Conservation (phyloP, 2,888 invertebrate genomes). For the Pterostichus madidus region DNA sequence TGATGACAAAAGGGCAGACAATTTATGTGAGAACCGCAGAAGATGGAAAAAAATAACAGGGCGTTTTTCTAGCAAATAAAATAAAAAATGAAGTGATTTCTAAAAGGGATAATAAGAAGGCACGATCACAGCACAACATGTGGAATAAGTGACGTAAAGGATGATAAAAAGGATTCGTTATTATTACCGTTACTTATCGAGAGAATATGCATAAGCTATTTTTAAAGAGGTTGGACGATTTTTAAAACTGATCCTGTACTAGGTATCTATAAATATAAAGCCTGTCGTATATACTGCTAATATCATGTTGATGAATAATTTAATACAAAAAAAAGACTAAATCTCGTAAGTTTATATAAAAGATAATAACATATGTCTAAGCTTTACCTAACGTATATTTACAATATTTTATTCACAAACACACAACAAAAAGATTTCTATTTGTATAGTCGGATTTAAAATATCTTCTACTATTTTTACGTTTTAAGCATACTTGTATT, state of each 20-base stretch:
- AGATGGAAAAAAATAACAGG: slow-evolving; percentile 36
- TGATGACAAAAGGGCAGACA: slow-evolving; percentile 50
- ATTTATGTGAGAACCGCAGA: slow-evolving; percentile 42
- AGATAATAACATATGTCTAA: background rate
- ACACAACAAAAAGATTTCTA: too few species aligned
- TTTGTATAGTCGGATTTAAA: too few species aligned
- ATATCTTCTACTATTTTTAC: too few species aligned
- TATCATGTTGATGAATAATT: slow-evolving; percentile 24
- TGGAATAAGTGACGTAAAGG: slow-evolving; percentile 19
- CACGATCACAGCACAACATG: background rate
- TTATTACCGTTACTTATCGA: slow-evolving; percentile 11
- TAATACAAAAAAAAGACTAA: slow-evolving; percentile 29
- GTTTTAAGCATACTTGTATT: too few species aligned
- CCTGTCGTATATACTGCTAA: slow-evolving; percentile 5
- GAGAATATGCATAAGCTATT: slow-evolving; percentile 20
- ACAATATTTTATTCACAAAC: too few species aligned
- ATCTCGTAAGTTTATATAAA: slow-evolving; percentile 20
- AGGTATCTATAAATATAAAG: slow-evolving; percentile 24
- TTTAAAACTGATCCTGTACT: slow-evolving; percentile 22
- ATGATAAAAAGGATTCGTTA: slow-evolving; percentile 32
- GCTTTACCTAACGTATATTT: too few species aligned
- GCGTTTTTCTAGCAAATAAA: background rate
- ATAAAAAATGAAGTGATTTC: slow-evolving; percentile 50
- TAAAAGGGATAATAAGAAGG: slow-evolving; percentile 54
- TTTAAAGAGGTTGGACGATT: slow-evolving; percentile 19